A percentile compares a stretch with the other conserved stretches of the same genome.
phyloP scores from a whole-genome alignment of 2,888 invertebrate species.

The Holacanthella duospinosa region DNA sequence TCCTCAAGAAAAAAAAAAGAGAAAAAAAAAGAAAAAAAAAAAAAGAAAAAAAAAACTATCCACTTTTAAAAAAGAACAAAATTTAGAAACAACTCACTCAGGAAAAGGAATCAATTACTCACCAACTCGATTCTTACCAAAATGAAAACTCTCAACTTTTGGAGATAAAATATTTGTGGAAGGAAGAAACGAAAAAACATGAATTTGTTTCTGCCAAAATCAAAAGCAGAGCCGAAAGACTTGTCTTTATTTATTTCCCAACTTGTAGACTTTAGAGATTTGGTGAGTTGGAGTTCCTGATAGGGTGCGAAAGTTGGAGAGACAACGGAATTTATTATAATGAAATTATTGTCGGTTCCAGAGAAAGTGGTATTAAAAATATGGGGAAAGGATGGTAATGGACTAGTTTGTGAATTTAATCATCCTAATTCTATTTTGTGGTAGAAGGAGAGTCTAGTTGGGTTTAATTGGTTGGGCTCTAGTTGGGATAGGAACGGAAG shows the following conservation, averaged over 20 bases:
- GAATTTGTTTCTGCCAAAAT: not conserved
- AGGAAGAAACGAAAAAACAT: not conserved
- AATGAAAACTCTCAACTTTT: not conserved
- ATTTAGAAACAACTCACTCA: not conserved
- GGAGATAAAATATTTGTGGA: too few relatives aligned
- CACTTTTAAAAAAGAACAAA: not conserved
- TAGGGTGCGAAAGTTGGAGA: too few relatives aligned
- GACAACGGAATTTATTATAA: too few relatives aligned
- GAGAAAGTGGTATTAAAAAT: too few relatives aligned
- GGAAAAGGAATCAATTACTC: not conserved
- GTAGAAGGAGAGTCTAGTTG: not conserved
- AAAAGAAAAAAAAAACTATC: not conserved
- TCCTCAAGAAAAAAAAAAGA: not conserved
- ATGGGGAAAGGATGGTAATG: too few relatives aligned
- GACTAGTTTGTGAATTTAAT: not conserved
- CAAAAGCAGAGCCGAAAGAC: too few relatives aligned
- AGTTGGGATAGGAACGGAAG: not conserved
- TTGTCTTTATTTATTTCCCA: too few relatives aligned
- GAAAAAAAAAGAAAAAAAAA: not conserved
- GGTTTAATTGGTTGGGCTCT: not conserved
- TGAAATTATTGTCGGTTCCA: too few relatives aligned
- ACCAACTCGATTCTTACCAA: not conserved
- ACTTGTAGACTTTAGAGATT: too few relatives aligned
- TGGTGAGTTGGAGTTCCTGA: too few relatives aligned
- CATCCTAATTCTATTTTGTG: slow-evolving; percentile 1